These are phyloP conservation scores for Sminthurides bifidus DNA, from an alignment of 1,140 invertebrate genomes.

Conservation along the genomic window DNA sequence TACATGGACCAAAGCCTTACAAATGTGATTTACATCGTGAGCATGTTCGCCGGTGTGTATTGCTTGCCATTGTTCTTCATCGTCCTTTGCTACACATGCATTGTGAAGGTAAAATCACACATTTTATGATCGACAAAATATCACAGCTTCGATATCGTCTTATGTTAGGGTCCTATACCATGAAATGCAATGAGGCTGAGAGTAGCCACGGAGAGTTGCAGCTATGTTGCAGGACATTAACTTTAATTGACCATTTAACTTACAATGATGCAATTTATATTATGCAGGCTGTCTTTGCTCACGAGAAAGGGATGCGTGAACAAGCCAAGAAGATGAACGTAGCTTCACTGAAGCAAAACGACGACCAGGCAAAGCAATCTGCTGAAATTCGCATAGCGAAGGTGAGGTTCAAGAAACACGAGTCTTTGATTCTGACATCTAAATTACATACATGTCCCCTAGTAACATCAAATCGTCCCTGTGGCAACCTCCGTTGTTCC, in stretches of 20 bases:
- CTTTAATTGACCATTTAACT: not conserved
- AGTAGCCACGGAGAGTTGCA: not conserved
- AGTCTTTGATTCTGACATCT: too few species aligned
- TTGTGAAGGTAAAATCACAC: conserved; percentile 32
- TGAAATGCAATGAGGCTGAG: not conserved
- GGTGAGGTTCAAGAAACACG: conserved; percentile 6
- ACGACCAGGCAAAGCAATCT: conserved; percentile 29
- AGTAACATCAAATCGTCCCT: not conserved
- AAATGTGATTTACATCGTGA: conserved; percentile 31
- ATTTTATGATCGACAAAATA: too few species aligned
- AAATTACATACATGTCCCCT: not conserved
- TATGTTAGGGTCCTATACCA: too few species aligned
- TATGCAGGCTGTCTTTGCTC: conserved; percentile 35
- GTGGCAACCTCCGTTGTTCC: too few species aligned
- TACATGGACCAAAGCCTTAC: conserved; percentile 36
- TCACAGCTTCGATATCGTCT: too few species aligned
- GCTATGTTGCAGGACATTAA: not conserved
- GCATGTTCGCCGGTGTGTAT: conserved; percentile 31
- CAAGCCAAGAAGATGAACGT: conserved; percentile 37
- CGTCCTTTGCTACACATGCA: conserved; percentile 37
- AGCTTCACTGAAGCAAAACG: conserved; percentile 32
- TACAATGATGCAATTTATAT: not conserved
- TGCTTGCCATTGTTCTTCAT: conserved; percentile 36
- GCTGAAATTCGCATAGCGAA: conserved; percentile 34
- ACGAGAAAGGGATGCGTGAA: conserved; percentile 38